Evolutionary conservation across 2,797 vertebrate species (phyloP).

Genomic region (Chrysocyon brachyurus): DNA sequence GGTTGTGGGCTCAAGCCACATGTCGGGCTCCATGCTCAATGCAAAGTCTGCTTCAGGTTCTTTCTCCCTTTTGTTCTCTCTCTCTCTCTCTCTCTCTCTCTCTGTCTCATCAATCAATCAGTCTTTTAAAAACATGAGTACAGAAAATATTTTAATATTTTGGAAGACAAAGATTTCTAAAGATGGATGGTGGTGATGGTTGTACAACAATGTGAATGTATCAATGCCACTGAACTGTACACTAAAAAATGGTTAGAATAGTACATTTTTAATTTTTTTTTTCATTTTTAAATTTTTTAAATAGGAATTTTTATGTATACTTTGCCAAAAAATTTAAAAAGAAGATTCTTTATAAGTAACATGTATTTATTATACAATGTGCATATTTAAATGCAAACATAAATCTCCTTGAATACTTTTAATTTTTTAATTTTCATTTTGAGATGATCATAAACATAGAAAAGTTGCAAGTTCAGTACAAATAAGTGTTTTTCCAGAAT

Average conservation of each 20-base stretch:
- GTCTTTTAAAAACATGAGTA: neutral
- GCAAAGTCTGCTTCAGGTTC: too few species aligned
- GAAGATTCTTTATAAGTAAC: slow-evolving; percentile 21
- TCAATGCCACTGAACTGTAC: slow-evolving; percentile 1
- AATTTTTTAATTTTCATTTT: neutral
- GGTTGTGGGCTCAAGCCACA: too few species aligned
- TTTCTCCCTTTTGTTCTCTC: too few species aligned
- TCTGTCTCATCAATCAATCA: too few species aligned
- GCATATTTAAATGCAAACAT: neutral
- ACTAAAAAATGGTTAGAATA: neutral
- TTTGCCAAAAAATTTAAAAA: neutral
- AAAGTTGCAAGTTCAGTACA: slow-evolving; percentile 4
- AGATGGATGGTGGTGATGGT: neutral
- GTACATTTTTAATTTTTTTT: neutral
- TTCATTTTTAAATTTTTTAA: neutral
- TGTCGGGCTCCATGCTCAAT: too few species aligned
- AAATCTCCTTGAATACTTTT: slow-evolving; percentile 41
- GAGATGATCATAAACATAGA: neutral
- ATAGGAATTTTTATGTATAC: slow-evolving; percentile 25
- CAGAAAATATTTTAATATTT: slow-evolving; percentile 17
- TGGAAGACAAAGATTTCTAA: slow-evolving; percentile 5
- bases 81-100: too few species aligned
- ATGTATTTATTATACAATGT: slow-evolving; percentile 37
- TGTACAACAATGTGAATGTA: neutral
- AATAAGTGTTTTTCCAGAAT: neutral